Base-by-base conservation (phyloP, 1,140 invertebrate genomes). In the Aphaenogaster rudis region DNA sequence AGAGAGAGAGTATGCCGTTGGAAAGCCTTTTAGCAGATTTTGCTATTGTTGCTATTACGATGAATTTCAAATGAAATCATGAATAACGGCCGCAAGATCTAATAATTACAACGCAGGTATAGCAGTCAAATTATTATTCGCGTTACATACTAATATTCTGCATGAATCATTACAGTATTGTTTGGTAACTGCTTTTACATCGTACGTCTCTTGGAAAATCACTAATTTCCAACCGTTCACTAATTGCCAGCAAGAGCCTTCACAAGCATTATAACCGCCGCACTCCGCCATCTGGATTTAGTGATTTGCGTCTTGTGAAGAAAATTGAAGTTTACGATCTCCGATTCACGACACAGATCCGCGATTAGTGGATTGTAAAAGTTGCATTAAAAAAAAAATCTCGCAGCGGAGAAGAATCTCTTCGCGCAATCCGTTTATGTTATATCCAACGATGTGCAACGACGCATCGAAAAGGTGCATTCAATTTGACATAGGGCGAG, bases 51-150 rank as follows among this genome's bases (percentile, higher is more conserved):
- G 57, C 80, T 84, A 74, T 84, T 84, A 84, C 80, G 69, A 84
- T 84, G 69, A 84, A 84, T 84, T 84, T 84, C 80, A 84, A 84
- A 84, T 84, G 80, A 84, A 84, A 84, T 84, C 80, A 84, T 84
- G 80, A 84, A 84, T 84, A 84, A 84, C 57, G 54, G 80, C 80
- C 80, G 80, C 80, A 84, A 84, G 80, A 84, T 84, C 80, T 84
- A 84, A 84, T 84, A 84, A 84, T 84, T 84, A 84, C 57, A 84
- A 74, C 54, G 71, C 42, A 61, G 78, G 80, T 84, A 76, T 76
- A 76, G 67, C 54, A 84, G 67, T 76, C 54, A 84, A 84, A 84
- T 84, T 84, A 84, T 84, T 84, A 74, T 84, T 84, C 80, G 69
- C 66, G 80, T 84, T 84, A 84, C 80, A 76, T 84, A 84, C 80